Conservation (phyloP, 2,797 vertebrate species). For the Bufotes viridis region DNA sequence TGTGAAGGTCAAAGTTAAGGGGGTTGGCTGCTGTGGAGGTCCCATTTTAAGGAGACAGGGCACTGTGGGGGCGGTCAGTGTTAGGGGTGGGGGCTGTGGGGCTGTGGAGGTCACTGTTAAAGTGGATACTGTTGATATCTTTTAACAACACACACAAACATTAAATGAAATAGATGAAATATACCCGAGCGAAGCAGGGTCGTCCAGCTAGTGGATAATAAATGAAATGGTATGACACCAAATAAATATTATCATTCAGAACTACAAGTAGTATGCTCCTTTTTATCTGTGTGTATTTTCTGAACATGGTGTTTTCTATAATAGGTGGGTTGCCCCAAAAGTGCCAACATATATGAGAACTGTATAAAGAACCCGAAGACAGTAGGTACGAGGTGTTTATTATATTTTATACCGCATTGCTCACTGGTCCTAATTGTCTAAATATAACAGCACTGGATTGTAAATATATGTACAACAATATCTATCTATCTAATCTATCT, state of each 20-base stretch:
- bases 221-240: background rate
- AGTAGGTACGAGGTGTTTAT: conserved; percentile 66
- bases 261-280: too few relatives aligned
- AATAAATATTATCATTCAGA: background rate
- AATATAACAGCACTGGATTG: background rate
- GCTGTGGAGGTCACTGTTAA: too few relatives aligned
- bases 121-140: too few relatives aligned
- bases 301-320: background rate
- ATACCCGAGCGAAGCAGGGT: too few relatives aligned
- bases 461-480: background rate
- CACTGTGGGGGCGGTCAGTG: too few relatives aligned
- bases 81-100: too few relatives aligned
- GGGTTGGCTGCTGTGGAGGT: too few relatives aligned
- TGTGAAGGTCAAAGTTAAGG: too few relatives aligned
- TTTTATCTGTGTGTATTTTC: background rate
- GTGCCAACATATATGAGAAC: conserved; percentile 84
- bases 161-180: too few relatives aligned
- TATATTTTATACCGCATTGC: background rate
- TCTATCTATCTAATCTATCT: too few relatives aligned
- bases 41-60: too few relatives aligned
- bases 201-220: background rate
- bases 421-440: background rate
- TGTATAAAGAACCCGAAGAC: conserved; percentile 75
- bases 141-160: too few relatives aligned
- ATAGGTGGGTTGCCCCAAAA: conserved; percentile 76